A percentile compares a stretch with the other conserved stretches of the same genome.
Conservation (phyloP, 2,113 vertebrate genomes). For the Procavia capensis region DNA sequence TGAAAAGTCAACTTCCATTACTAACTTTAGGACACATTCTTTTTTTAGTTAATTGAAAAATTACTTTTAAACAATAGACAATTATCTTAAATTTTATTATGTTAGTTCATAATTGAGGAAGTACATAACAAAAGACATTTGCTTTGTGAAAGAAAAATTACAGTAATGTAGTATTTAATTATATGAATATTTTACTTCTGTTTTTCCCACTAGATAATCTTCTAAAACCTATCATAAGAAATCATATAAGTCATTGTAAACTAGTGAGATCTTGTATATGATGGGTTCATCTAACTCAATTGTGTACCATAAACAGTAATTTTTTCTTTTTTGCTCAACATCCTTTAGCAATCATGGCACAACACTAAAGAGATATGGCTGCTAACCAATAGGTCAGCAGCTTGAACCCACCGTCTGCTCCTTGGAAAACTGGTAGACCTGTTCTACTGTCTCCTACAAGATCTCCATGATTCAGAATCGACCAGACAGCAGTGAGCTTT, state of each 20-base stretch:
- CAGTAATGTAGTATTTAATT: constrained; percentile 68
- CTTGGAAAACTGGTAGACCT: too few species aligned
- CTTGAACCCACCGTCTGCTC: too few species aligned
- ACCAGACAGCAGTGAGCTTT: too few species aligned
- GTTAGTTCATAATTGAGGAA: constrained; percentile 69
- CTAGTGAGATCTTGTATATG: neutral
- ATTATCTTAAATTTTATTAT: constrained; percentile 68
- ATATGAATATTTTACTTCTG: neutral
- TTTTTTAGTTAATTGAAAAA: constrained; percentile 69
- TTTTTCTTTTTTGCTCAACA: neutral
- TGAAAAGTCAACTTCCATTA: constrained; percentile 58
- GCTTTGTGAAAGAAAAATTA: constrained; percentile 59
- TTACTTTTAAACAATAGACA: constrained; percentile 72
- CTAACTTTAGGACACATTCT: constrained; percentile 63
- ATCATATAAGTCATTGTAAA: neutral
- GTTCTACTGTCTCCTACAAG: too few species aligned
- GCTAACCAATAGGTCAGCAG: too few species aligned
- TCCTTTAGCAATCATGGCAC: too few species aligned
- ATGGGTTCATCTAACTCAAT: neutral
- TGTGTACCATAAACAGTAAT: neutral
- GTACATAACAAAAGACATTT: constrained; percentile 59
- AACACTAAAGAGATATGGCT: too few species aligned
- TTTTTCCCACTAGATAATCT: neutral
- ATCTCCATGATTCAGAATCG: too few species aligned
- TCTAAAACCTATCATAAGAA: constrained; percentile 35